Conservation (phyloP, 2,888 invertebrate genomes). For the Sesia apiformis region DNA sequence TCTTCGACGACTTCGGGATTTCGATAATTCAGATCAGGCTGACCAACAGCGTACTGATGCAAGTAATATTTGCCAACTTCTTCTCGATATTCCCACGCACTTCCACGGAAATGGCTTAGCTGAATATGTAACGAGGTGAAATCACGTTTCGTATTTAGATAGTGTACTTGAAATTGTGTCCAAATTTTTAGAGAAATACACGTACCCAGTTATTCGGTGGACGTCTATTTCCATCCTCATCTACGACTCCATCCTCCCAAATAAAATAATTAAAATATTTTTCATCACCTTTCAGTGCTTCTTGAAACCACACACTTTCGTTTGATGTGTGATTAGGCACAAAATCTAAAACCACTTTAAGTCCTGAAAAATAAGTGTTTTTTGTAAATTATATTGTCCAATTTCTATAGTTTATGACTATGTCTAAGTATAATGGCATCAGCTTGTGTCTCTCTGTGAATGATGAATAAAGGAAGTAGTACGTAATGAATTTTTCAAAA, state of each 20-base stretch:
- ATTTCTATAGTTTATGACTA: neutral
- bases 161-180: no score
- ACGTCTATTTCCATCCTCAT: conserved; percentile 50
- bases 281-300: conserved; percentile 76
- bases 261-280: conserved; percentile 83
- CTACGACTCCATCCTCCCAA: conserved; percentile 77
- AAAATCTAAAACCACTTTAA: conserved; percentile 78
- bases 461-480: no score
- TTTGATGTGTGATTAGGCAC: conserved; percentile 86
- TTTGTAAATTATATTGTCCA: neutral
- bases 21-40: conserved; percentile 84
- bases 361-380: conserved; percentile 25
- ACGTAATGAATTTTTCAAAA: no score
- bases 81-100: conserved; percentile 82
- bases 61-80: conserved; percentile 80
- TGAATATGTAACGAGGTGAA: conserved; percentile 15
- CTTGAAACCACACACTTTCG: conserved; percentile 88
- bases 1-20: conserved; percentile 78
- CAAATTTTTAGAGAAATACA: neutral
- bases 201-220: conserved; percentile 85
- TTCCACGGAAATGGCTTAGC: conserved; percentile 76
- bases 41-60: conserved; percentile 80
- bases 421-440: neutral
- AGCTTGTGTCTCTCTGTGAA: no score
- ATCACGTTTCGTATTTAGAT: no score